Base-by-base conservation (phyloP, 2,888 invertebrate genomes). In the Lepidochitona cinerea region DNA sequence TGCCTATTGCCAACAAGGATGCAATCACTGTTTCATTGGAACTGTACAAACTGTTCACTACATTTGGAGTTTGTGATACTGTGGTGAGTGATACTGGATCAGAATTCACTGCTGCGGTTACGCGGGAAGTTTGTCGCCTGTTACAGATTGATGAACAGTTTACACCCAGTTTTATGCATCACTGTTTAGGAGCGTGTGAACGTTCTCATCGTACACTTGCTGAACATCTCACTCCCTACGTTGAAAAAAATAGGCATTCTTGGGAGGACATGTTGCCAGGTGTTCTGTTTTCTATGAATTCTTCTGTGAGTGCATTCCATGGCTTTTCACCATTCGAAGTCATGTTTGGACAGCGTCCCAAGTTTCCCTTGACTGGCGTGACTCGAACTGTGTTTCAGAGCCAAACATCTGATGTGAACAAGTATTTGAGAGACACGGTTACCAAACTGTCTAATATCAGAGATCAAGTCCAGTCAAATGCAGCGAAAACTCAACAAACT, bases 121-220 rank as follows among this genome's bases (percentile, higher is more conserved):
- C n/a, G n/a, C n/a, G n/a, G n/a, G n/a, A n/a, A n/a, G 59, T 59
- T 4, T 59, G 29, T 59, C 18, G 26, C 12, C 26, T 59, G 59
- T 1, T 4, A 14, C 29, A 59, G 23, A 32, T 59, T 14, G 4
- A 23, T 29, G 23, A 29, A 32, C 59, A 59, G 59, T 59, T 4
- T 66, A 66, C 66, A 26, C 66, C 66, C 14, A 26, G n/a, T 12
- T 66, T n/a, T 37, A 37, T 36, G 37, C 78, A 80, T 65, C 78
- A 80, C 54, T 78, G 74, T 59, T 64, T 78, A 18, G 78, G 77
- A 49, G 72, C 75, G 2, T 77, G 77, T 67, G 76, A 77, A 65
- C 65, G 78, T 1, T 54, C 65, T 26, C 76, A 78, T 72, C 29
- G 72, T 6, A 79, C 78, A 14, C 37, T 73, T 29, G 78, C 79